Conservation (phyloP, 2,888 invertebrate genomes). For the Muschampia plurimacula region DNA sequence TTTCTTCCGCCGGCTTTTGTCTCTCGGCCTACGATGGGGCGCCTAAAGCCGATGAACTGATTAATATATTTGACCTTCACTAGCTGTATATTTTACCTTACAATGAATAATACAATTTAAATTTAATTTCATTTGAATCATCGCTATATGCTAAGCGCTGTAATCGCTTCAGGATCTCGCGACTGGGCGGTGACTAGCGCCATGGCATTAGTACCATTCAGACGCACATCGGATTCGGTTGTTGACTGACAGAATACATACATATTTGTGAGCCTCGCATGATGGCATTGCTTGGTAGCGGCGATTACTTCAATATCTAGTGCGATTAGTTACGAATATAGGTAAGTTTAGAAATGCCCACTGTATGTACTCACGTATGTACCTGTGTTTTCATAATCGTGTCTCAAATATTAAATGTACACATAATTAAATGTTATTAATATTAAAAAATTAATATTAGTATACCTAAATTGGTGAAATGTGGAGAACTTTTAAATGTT, state of each 20-base stretch:
- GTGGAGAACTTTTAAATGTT: too few species aligned
- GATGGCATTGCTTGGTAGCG: constrained; percentile 27
- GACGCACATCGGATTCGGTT: constrained; percentile 43
- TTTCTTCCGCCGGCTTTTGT: too few species aligned
- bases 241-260: constrained; percentile 21
- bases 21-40: too few species aligned
- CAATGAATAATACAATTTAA: too few species aligned
- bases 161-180: constrained; percentile 41
- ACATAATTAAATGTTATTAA: too few species aligned
- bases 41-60: too few species aligned
- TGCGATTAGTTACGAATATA: constrained; percentile 20
- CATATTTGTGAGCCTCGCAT: constrained; percentile 24
- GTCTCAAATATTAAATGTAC: too few species aligned
- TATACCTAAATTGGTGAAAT: too few species aligned
- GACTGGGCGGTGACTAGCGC: constrained; percentile 28
- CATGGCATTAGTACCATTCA: constrained; percentile 40
- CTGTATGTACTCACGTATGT: neutral
- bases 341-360: constrained; percentile 28
- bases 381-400: neutral
- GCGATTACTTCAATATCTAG: constrained; percentile 23
- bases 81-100: too few species aligned
- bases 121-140: neutral
- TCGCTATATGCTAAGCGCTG: constrained; percentile 11
- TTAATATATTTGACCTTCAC: too few species aligned
- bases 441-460: too few species aligned